Base-by-base conservation (phyloP, 2,888 invertebrate genomes). In the Podotricha telesiphe region DNA sequence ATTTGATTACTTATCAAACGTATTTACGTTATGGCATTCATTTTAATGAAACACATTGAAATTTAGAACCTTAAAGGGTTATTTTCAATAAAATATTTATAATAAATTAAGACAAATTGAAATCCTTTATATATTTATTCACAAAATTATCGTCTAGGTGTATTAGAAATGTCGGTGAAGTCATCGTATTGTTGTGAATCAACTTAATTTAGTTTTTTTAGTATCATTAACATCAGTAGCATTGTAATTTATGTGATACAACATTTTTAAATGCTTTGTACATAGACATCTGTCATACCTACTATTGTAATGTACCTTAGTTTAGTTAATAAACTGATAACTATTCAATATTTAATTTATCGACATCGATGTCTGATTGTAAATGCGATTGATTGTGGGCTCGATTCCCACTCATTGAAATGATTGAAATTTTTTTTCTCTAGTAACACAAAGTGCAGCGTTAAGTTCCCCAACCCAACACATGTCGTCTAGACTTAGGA, bases 81-180 rank as follows among this genome's bases (percentile, higher is more conserved):
- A 7, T 37, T 37, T 8, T 7, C 37, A 37, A 37, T 37, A 37
- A 8, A 37, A 37, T 37, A 1, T 37, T 37, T 37, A 37, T 28
- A 13, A 42, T 42, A 42, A 42, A 13, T 37, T 8, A 42, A 13
- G 2, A 42, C 42, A 2, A 37, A 37, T 8, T 37, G 1, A 37
- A 28, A 28, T 6, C 6, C 28, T 28, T 28, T 28, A 6, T 37
- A 8, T 13, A 0, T 22, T 51, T 51, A 13, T 15, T 47, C 7
- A 7, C 4, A 15, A 15, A 22, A 22, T 22, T n/a, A 0, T 19
- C 28, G 22, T 2, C 22, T 28, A 40, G 37, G 40, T 11, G 7
- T 42, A 13, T 42, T 58, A 47, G 62, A 58, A 50, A 34, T 62
- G 76, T 77, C 87, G 87, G 87, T 86, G 86, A 86, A 79, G 80